These are phyloP conservation scores for Anas platyrhynchos DNA, from an alignment of 2,113 vertebrate genomes.

Conservation along the genomic window DNA sequence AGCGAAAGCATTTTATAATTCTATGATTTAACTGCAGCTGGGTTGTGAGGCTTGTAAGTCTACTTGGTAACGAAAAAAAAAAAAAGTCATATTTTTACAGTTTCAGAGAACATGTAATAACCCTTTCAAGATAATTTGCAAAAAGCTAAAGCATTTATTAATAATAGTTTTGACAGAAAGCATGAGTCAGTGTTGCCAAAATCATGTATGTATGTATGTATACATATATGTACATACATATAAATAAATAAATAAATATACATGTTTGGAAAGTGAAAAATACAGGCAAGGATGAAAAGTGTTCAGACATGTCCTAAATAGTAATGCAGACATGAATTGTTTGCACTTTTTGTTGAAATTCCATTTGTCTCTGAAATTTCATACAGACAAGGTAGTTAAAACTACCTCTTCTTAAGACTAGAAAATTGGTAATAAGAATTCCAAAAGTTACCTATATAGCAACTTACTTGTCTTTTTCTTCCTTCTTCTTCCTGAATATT, in stretches of 20 bases:
- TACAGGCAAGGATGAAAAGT: neutral
- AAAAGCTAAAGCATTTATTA: neutral
- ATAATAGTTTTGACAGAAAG: neutral
- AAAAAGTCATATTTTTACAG: neutral
- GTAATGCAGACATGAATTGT: neutral
- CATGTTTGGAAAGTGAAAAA: neutral
- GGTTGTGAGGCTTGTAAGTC: neutral
- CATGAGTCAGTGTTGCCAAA: neutral
- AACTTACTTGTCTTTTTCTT: constrained; percentile 86
- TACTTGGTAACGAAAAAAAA: neutral
- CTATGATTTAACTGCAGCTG: neutral
- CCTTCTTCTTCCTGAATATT: constrained; percentile 75
- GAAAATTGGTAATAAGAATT: neutral
- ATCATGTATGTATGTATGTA: no score
- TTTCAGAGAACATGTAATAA: neutral
- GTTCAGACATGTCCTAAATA: neutral
- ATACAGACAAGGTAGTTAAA: neutral
- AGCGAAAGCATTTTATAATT: no score
- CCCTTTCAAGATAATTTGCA: neutral
- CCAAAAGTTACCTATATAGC: neutral
- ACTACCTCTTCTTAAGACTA: neutral
- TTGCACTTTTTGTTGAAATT: neutral
- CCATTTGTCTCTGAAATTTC: neutral
- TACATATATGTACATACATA: no score
- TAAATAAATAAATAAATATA: neutral